Evolutionary conservation across 1,140 invertebrate species (phyloP).

Genomic region (Mizuhopecten yessoensis): DNA sequence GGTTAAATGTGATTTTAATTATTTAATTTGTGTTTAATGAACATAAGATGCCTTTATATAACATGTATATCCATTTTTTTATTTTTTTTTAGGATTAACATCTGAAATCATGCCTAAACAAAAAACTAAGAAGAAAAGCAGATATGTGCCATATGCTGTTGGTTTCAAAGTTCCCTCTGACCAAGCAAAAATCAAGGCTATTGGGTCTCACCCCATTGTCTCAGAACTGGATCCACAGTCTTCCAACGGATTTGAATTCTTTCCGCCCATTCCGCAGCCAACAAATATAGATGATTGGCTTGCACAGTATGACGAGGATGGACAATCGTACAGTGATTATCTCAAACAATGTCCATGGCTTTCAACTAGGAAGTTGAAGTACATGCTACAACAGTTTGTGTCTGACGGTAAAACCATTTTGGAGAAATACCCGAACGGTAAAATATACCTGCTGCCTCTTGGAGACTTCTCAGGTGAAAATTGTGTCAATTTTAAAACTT

Average conservation of each 20-base stretch:
- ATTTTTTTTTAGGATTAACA: not conserved
- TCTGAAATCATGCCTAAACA: slow-evolving; percentile 47
- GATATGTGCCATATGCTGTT: slow-evolving; percentile 66
- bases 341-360: slow-evolving; percentile 74
- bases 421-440: slow-evolving; percentile 77
- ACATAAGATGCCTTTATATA: too few relatives aligned
- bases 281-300: slow-evolving; percentile 78
- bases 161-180: slow-evolving; percentile 68
- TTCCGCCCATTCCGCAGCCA: slow-evolving; percentile 71
- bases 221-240: slow-evolving; percentile 57
- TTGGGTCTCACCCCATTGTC: slow-evolving; percentile 60
- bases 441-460: slow-evolving; percentile 75
- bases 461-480: slow-evolving; percentile 69
- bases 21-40: too few relatives aligned
- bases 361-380: slow-evolving; percentile 69
- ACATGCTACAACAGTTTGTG: slow-evolving; percentile 70
- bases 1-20: too few relatives aligned
- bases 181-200: slow-evolving; percentile 57
- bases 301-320: slow-evolving; percentile 78
- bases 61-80: too few relatives aligned
- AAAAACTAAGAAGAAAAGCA: slow-evolving; percentile 36
- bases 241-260: slow-evolving; percentile 62
- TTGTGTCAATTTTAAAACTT: slow-evolving; percentile 62
- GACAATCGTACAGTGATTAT: slow-evolving; percentile 76
- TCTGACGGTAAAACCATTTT: slow-evolving; percentile 67